Evolutionary conservation across 2,797 vertebrate genomes (phyloP).

Genomic region (Pangasius djambal): DNA sequence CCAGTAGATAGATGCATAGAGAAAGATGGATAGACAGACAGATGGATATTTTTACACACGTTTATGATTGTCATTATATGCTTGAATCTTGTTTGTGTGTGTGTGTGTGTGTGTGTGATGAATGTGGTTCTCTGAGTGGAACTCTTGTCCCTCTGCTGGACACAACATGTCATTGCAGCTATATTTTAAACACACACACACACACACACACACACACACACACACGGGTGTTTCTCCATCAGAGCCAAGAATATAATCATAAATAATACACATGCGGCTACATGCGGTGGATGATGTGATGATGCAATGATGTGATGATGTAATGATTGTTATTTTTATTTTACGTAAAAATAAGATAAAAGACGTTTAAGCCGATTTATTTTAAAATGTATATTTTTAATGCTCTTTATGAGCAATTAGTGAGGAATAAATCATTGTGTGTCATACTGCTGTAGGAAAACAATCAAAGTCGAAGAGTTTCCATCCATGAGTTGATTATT

Average conservation of each 20-base stretch:
- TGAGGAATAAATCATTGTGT: too few species aligned
- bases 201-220: constrained; percentile 13
- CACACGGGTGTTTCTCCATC: background rate
- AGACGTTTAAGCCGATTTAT: too few species aligned
- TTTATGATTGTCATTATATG: too few species aligned
- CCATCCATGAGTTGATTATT: background rate
- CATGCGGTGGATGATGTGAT: background rate
- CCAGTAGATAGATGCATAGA: background rate
- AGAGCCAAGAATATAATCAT: background rate
- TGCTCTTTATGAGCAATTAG: too few species aligned
- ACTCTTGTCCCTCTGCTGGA: constrained; percentile 72
- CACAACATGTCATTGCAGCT: constrained; percentile 67
- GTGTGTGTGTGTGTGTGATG: background rate
- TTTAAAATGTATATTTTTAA: too few species aligned
- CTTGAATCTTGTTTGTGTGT: background rate
- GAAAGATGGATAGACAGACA: background rate
- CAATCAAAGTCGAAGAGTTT: background rate
- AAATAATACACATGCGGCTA: background rate
- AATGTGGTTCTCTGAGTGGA: constrained; percentile 50
- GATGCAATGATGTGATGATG: background rate
- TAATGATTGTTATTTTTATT: background rate
- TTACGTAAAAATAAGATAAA: too few species aligned
- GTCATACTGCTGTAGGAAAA: background rate
- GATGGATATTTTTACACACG: background rate
- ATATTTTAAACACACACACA: constrained; percentile 23